Conservation (phyloP, 2,113 vertebrate species). For the Ceyx margarethae region DNA sequence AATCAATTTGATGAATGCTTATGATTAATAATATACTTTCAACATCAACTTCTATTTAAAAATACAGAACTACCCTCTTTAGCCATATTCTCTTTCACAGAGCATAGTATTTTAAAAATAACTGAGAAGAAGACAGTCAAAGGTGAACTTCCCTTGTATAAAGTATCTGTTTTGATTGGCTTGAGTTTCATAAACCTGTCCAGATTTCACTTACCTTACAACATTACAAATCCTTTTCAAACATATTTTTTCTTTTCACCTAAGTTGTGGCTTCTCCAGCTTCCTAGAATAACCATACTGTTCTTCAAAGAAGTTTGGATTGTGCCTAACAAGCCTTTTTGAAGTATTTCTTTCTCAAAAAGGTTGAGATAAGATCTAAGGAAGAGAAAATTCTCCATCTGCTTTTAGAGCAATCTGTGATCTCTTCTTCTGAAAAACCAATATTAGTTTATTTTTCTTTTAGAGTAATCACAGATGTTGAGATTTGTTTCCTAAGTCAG, state of each 20-base stretch:
- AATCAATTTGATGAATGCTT: background rate
- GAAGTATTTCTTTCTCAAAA: background rate
- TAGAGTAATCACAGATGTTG: slow-evolving; percentile 49
- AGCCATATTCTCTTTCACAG: background rate
- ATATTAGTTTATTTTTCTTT: slow-evolving; percentile 50
- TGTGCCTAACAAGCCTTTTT: background rate
- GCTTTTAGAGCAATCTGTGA: slow-evolving; percentile 39
- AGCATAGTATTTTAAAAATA: background rate
- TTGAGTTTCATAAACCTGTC: slow-evolving; percentile 22
- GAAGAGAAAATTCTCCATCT: slow-evolving; percentile 34
- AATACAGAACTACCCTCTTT: background rate
- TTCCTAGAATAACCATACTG: background rate
- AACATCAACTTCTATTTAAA: background rate
- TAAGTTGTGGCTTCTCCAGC: slow-evolving; percentile 1
- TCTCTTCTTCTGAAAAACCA: slow-evolving; percentile 10
- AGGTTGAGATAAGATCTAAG: slow-evolving; percentile 34
- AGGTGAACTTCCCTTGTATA: background rate
- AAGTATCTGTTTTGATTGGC: slow-evolving; percentile 12
- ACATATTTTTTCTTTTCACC: slow-evolving; percentile 44
- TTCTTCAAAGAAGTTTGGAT: slow-evolving; percentile 15
- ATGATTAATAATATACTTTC: background rate
- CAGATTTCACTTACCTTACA: slow-evolving; percentile 21
- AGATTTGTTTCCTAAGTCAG: slow-evolving; percentile 8
- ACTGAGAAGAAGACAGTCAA: background rate
- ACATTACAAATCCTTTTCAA: slow-evolving; percentile 31